Evolutionary conservation across 2,113 vertebrate species (phyloP).

Genomic region (Sinocyclocheilus anophthalmus): DNA sequence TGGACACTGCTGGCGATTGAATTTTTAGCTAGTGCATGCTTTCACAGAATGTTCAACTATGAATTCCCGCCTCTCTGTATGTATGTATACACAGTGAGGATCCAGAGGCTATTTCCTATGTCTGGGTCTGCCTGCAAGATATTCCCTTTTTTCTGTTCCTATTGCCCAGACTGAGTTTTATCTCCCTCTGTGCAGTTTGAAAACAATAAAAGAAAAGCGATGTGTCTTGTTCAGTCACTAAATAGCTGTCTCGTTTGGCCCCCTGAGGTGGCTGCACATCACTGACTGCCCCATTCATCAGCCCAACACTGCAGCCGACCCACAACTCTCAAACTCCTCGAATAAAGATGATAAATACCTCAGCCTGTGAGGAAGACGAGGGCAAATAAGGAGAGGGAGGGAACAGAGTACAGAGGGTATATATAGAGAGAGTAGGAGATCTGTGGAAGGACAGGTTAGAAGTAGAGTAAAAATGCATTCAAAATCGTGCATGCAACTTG

Average conservation of each 20-base stretch:
- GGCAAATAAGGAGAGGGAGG: slow-evolving; percentile 56
- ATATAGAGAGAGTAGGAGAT: slow-evolving; percentile 53
- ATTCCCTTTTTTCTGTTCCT: slow-evolving; percentile 52
- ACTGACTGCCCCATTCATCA: slow-evolving; percentile 76
- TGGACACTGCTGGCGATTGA: background rate
- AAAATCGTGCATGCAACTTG: background rate
- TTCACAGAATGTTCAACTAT: background rate
- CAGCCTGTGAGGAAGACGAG: slow-evolving; percentile 50
- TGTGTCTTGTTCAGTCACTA: slow-evolving; percentile 79
- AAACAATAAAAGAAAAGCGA: slow-evolving; percentile 78
- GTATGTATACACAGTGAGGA: slow-evolving; percentile 67
- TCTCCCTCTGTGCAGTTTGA: slow-evolving; percentile 65
- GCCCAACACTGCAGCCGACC: slow-evolving; percentile 57
- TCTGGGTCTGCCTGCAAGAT: slow-evolving; percentile 61
- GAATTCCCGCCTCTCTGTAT: slow-evolving; percentile 53
- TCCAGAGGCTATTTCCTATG: slow-evolving; percentile 61
- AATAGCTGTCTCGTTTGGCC: slow-evolving; percentile 79
- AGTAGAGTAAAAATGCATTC: slow-evolving; percentile 1
- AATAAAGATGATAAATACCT: slow-evolving; percentile 77
- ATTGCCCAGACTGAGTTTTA: slow-evolving; percentile 46
- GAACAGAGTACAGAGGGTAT: slow-evolving; percentile 55
- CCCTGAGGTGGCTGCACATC: slow-evolving; percentile 77
- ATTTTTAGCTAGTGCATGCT: background rate
- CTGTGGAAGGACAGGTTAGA: slow-evolving; percentile 14
- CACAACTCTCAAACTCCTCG: slow-evolving; percentile 69